phyloP scores from a whole-genome alignment of 1,140 invertebrate genomes.

The Bombus turneri region DNA sequence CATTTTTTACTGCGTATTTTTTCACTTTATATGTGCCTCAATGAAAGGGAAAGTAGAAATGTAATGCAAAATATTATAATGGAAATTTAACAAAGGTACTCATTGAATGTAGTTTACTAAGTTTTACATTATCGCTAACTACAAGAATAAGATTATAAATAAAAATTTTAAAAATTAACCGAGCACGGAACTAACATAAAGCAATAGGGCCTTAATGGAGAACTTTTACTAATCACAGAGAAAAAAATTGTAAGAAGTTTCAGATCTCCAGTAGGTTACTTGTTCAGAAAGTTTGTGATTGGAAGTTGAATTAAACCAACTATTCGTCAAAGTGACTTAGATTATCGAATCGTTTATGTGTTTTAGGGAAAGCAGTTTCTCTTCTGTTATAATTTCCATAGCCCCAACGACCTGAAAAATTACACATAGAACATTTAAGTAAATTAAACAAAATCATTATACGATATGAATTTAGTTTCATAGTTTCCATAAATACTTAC shows the following conservation, averaged over 20 bases:
- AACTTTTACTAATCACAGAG: conserved; percentile 38
- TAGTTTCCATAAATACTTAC: conserved; percentile 68
- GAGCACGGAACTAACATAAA: conserved; percentile 31
- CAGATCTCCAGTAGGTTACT: conserved; percentile 35
- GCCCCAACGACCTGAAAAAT: conserved; percentile 75
- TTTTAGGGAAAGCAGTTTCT: conserved; percentile 74
- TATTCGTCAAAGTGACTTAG: conserved; percentile 52
- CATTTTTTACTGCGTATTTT: background rate
- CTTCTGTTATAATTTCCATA: conserved; percentile 70
- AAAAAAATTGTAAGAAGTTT: conserved; percentile 45
- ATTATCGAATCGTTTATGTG: conserved; percentile 75
- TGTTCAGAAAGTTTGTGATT: conserved; percentile 34
- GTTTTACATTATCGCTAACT: conserved; percentile 3
- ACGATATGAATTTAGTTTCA: background rate
- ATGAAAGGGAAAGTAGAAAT: conserved; percentile 14
- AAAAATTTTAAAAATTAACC: conserved; percentile 38
- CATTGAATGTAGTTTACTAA: background rate
- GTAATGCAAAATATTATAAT: conserved; percentile 18
- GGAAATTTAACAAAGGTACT: conserved; percentile 16
- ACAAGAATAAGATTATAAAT: conserved; percentile 39
- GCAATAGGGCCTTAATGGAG: conserved; percentile 7
- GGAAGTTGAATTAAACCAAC: conserved; percentile 19
- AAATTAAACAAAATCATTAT: background rate
- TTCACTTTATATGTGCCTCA: background rate
- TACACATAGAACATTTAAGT: conserved; percentile 18